A percentile compares a stretch with the other conserved stretches of the same genome.
Evolutionary conservation across 2,888 invertebrate genomes (phyloP).

Genomic region (Cheilosia scutellata): DNA sequence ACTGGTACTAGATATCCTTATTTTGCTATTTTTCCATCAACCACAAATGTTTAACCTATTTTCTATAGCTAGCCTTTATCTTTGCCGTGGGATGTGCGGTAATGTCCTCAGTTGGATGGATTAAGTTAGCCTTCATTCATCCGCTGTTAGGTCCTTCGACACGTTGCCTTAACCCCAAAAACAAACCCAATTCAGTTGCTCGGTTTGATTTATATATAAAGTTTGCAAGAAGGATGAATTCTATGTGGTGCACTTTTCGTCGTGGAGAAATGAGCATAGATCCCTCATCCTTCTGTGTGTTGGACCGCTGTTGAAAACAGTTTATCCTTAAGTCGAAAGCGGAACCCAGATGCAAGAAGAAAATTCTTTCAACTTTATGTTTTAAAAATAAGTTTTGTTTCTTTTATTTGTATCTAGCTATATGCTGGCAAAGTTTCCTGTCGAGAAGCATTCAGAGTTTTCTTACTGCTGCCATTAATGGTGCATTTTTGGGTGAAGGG

Average conservation of each 20-base stretch:
- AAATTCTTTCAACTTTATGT: conserved; percentile 20
- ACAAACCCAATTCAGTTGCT: conserved; percentile 39
- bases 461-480: conserved; percentile 36
- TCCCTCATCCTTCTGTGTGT: conserved; percentile 38
- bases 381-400: conserved; percentile 39
- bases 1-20: conserved; percentile 45
- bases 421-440: conserved; percentile 33
- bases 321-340: conserved; percentile 46
- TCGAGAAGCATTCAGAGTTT: conserved; percentile 15
- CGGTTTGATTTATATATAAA: conserved; percentile 59
- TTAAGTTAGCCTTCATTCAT: conserved; percentile 58
- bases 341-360: conserved; percentile 56
- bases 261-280: conserved; percentile 43
- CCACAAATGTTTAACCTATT: conserved; percentile 43
- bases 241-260: conserved; percentile 37
- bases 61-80: conserved; percentile 26
- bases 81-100: conserved; percentile 10
- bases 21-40: conserved; percentile 42
- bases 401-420: conserved; percentile 14
- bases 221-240: conserved; percentile 37
- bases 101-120: conserved; percentile 46
- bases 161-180: conserved; percentile 48
- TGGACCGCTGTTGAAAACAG: conserved; percentile 30
- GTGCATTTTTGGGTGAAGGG: conserved; percentile 12
- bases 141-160: conserved; percentile 40